Evolutionary conservation across 2,797 vertebrate genomes (phyloP).

Genomic region (Florisuga fusca): DNA sequence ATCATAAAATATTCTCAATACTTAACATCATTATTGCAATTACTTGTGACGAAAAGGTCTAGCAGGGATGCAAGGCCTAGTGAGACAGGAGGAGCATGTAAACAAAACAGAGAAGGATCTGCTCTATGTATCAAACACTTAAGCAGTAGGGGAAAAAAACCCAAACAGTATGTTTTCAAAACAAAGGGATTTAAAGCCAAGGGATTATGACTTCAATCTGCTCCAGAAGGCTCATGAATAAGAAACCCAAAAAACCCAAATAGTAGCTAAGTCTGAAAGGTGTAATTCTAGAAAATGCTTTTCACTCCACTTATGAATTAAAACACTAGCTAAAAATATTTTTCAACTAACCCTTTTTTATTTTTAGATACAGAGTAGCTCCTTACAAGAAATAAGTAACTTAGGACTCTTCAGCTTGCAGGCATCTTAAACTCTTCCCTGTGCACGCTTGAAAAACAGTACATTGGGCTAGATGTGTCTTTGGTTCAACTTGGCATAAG

Average conservation of each 20-base stretch:
- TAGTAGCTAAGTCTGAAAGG: background rate
- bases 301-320: background rate
- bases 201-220: conserved; percentile 29
- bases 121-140: background rate
- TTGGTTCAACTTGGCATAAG: background rate
- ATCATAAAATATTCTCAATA: background rate
- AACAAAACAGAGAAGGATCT: background rate
- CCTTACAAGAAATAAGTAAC: background rate
- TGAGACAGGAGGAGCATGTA: background rate
- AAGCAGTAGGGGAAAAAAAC: background rate
- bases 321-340: background rate
- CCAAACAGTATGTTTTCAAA: background rate
- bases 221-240: background rate
- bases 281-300: background rate
- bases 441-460: background rate
- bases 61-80: background rate
- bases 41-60: background rate
- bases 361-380: background rate
- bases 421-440: background rate
- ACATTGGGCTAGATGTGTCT: background rate
- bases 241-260: background rate
- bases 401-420: background rate
- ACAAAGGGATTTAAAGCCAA: background rate
- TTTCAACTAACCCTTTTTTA: background rate
- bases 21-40: background rate